Conservation (phyloP, 2,888 invertebrate genomes). For the Drosophila mimica region DNA sequence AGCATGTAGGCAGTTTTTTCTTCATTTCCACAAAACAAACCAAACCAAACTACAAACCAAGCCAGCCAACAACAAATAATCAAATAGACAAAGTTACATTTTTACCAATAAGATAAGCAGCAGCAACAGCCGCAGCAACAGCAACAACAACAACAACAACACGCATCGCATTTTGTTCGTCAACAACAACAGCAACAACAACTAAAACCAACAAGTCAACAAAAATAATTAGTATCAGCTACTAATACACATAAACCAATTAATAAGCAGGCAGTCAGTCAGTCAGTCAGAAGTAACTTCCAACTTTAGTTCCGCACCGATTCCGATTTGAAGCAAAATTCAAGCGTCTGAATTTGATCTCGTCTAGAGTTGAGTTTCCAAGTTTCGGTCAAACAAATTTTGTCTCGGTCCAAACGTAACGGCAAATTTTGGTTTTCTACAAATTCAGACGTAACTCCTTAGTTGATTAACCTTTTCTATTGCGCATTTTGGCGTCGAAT, state of each 20-base stretch:
- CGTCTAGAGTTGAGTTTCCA: slow-evolving; percentile 67
- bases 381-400: slow-evolving; percentile 73
- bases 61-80: slow-evolving; percentile 80
- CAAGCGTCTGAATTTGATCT: slow-evolving; percentile 82
- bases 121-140: slow-evolving; percentile 49
- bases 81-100: slow-evolving; percentile 79
- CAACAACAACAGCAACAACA: slow-evolving; percentile 51
- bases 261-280: slow-evolving; percentile 62
- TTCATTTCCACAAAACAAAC: slow-evolving; percentile 60
- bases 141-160: slow-evolving; percentile 48
- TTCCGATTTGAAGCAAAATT: slow-evolving; percentile 79
- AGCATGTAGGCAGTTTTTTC: slow-evolving; percentile 77
- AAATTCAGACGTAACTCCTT: slow-evolving; percentile 82
- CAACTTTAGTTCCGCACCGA: slow-evolving; percentile 63
- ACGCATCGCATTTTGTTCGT: slow-evolving; percentile 75
- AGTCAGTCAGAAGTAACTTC: slow-evolving; percentile 53
- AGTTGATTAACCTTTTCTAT: slow-evolving; percentile 64
- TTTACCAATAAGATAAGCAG: slow-evolving; percentile 73
- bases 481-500: slow-evolving; percentile 70
- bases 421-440: slow-evolving; percentile 67
- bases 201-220: slow-evolving; percentile 35
- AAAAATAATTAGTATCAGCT: slow-evolving; percentile 25
- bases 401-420: slow-evolving; percentile 60
- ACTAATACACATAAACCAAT: slow-evolving; percentile 24
- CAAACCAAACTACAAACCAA: slow-evolving; percentile 62